Evolutionary conservation across 2,113 vertebrate species (phyloP).

Genomic region (Furnarius figulus): DNA sequence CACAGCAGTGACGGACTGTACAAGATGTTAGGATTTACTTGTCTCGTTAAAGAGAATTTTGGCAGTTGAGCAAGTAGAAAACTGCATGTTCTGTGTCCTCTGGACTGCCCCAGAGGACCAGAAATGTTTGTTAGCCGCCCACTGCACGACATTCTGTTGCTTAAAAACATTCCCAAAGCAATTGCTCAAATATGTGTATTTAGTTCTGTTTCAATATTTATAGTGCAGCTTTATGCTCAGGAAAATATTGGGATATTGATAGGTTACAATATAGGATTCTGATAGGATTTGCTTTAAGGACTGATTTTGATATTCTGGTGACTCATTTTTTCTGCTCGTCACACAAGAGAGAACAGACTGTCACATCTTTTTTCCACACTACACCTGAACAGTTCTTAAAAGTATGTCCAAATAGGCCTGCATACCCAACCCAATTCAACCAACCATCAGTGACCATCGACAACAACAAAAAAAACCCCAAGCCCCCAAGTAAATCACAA

Average conservation of each 20-base stretch:
- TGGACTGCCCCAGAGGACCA: not conserved
- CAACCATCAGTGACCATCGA: not conserved
- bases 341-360: not conserved
- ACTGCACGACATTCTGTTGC: not conserved
- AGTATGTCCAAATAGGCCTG: not conserved
- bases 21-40: not conserved
- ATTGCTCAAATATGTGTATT: fast-evolving
- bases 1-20: not conserved
- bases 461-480: not conserved
- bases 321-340: not conserved
- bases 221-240: not conserved
- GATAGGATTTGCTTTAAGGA: not conserved
- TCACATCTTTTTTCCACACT: not conserved
- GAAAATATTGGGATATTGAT: not conserved
- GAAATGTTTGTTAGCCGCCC: not conserved
- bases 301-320: not conserved
- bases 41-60: not conserved
- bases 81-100: not conserved
- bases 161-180: not conserved
- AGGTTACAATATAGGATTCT: not conserved
- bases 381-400: not conserved
- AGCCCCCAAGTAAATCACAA: not conserved
- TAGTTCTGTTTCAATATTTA: not conserved
- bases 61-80: not conserved
- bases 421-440: too few species aligned